Base-by-base conservation (phyloP, 1,140 invertebrate genomes). In the Hylyphantes graminicola region DNA sequence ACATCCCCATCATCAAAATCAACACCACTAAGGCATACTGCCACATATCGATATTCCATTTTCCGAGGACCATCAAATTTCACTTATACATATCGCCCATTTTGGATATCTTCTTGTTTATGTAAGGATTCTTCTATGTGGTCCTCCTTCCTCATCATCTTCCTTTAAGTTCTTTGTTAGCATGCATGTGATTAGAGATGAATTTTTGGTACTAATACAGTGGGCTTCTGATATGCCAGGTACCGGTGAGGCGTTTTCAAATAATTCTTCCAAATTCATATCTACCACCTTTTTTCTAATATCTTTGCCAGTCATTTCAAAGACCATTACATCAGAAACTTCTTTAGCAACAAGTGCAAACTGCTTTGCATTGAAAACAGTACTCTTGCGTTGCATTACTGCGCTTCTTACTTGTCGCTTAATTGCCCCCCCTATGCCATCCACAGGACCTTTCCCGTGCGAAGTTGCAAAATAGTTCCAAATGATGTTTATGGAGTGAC, bases 401-500 rank as follows among this genome's bases (percentile, higher is more conserved):
- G 50, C 13, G 17, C 53, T 15, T 15, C 12, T n/a, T 5, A 53
- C 50, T 53, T 72, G 50, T n/a, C n/a, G 6, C 50, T 12, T 15
- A 51, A 51, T 7, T 4, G 15, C 12, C 12, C 68, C 35, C 6
- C 68, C 68, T n/a, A 72, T 72, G 15, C 68, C 50, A 53, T 72
- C 35, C 15, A 72, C 1, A 51, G 50, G 68, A 19, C 68, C 68
- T 51, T 72, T 53, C 11, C 35, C 68, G 13, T 2, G 50, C 12
- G 12, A 72, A 51, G 50, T 53, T 13, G 35, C 50, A 72, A 72
- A 72, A 53, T 51, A 51, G n/a, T 72, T 72, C 68, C 68, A 72
- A 11, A 15, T 72, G 19, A 72, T 72, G 12, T 53, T 72, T 51
- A 11, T 51, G 2, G 35, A 0, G 54, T 51, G 7, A 51, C 53